Base-by-base conservation (phyloP, 2,797 vertebrate genomes). In the Salmo trutta region DNA sequence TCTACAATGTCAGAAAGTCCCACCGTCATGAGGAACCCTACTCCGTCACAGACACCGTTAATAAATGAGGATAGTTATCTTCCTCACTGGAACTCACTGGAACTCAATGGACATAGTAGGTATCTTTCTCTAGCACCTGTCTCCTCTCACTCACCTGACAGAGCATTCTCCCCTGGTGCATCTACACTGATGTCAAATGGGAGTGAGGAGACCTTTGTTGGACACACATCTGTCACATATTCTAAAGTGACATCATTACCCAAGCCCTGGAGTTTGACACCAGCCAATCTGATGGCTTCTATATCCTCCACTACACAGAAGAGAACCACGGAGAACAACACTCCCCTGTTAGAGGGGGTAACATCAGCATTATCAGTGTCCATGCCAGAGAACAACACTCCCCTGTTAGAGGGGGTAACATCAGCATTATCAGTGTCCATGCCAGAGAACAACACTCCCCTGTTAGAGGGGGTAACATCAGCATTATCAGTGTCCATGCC, bases 251-350 rank as follows among this genome's bases (percentile, higher is more conserved):
- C 75, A 41, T 74, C 64, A 71, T 29, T 64, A 75, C 65, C 80
- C 70, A 76, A 76, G 71, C 64, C 83, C 27, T 59, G 75, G 47
- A 84, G 68, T 51, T 68, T 69, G 53, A 74, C 77, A 81, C 75
- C 79, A 68, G 71, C 79, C 81, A 36, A 82, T 84, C 68, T 77
- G 56, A 84, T 52, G 84, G 85, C 87, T 79, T 76, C 64, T 65
- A 15, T 69, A 5, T 31, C 79, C 69, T 29, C 67, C 62, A 77
- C 6, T 75, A 59, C 70, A 19, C 71, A 72, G 47, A 73, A 62
- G 73, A 59, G 7, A 67, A 65, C 47, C 70, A 65, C 77, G 59
- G 56, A 70, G 76, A 79, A 78, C 83, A 77, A 83, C 74, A 81
- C 81, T 84, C 51, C 75, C 80, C 41, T 47, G 1, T 84, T 88